A percentile compares a stretch with the other conserved stretches of the same genome.
These are phyloP conservation scores for Oreortyx pictus DNA, from an alignment of 2,797 vertebrate genomes.

Conservation along the genomic window DNA sequence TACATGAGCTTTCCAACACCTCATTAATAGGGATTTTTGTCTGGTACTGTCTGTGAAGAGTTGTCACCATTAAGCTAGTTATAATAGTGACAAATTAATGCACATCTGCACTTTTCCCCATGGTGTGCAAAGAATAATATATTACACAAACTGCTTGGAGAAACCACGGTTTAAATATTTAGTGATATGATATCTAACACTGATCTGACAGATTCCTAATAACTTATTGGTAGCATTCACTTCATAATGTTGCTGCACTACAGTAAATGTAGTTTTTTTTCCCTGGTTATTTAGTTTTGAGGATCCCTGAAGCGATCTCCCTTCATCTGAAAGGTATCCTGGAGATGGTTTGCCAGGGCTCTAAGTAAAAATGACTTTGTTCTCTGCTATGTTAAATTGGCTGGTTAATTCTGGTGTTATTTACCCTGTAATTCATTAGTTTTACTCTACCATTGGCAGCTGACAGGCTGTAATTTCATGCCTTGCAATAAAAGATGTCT, in stretches of 20 bases:
- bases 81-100: constrained; percentile 3
- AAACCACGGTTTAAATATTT: neutral
- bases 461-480: constrained; percentile 99
- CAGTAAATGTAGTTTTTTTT: neutral
- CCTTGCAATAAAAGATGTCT: constrained; percentile 99
- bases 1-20: neutral
- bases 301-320: neutral
- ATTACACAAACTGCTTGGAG: neutral
- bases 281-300: neutral
- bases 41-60: neutral
- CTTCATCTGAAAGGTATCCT: constrained; percentile 26
- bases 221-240: neutral
- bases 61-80: constrained; percentile 13
- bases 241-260: neutral
- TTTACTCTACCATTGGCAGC: constrained; percentile 93
- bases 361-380: constrained; percentile 84
- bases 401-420: constrained; percentile 97
- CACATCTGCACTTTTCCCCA: neutral
- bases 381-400: constrained; percentile 90
- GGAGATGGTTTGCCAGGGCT: constrained; percentile 52
- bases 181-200: fast-evolving
- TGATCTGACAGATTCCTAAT: neutral
- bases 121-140: neutral
- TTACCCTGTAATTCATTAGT: constrained; percentile 99
- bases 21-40: neutral